Conservation (phyloP, 2,797 vertebrate species). For the Scyliorhinus canicula region DNA sequence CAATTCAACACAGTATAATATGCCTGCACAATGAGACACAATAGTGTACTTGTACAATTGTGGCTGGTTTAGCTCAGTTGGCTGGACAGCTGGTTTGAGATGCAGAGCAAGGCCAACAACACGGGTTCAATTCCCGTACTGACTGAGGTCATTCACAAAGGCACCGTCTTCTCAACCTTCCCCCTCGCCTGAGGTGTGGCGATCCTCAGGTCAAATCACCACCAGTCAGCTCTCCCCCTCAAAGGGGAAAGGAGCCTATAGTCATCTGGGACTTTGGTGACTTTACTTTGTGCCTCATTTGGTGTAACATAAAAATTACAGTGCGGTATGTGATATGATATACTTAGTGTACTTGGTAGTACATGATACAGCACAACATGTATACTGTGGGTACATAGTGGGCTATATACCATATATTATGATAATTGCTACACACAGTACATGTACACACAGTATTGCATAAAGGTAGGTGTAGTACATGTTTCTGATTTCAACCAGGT, state of each 20-base stretch:
- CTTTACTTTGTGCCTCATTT: neutral
- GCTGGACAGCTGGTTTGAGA: too few relatives aligned
- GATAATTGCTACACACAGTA: neutral
- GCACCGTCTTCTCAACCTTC: too few relatives aligned
- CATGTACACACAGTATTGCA: neutral
- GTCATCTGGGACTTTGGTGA: too few relatives aligned
- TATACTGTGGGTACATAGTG: too few relatives aligned
- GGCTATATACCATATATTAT: neutral
- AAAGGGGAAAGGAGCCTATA: too few relatives aligned
- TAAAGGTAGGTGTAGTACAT: neutral
- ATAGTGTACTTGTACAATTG: neutral
- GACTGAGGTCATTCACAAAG: too few relatives aligned
- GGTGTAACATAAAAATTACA: neutral
- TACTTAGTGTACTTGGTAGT: neutral
- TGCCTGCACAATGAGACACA: neutral
- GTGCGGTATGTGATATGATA: neutral
- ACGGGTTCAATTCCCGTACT: too few relatives aligned
- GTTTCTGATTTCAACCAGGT: neutral
- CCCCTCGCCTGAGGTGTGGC: too few relatives aligned
- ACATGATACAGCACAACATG: neutral
- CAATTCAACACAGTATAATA: neutral
- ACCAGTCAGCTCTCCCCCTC: too few relatives aligned
- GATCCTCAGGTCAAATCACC: too few relatives aligned
- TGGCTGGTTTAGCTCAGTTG: too few relatives aligned
- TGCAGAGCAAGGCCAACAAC: too few relatives aligned